Base-by-base conservation (phyloP, 2,888 invertebrate genomes). In the Ditula angustiorana region DNA sequence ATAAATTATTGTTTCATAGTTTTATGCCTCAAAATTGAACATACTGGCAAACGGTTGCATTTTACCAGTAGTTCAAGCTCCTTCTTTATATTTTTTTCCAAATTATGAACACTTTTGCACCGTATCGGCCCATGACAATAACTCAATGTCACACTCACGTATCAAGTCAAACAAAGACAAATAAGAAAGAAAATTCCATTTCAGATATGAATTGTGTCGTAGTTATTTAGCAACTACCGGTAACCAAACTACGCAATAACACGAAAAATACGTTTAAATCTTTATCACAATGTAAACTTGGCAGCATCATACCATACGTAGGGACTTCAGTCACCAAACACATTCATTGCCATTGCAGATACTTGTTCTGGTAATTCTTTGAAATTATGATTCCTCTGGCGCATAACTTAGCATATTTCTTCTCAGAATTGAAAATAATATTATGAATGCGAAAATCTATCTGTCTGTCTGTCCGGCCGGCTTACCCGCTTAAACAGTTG, bases 201-300 rank as follows among this genome's bases (percentile, higher is more conserved):
- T 24, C 16, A 7, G 30, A 49, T 37, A 21, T 26, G 13, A 55
- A 46, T 35, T 28, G 21, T 24, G 28, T 33, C 23, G 35, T 2
- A 16, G 37, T 10, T 26, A 21, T 49, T 37, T 62, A 26, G 35
- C n/a, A 21, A 28, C 56, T 62, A 41, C 41, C 19, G 10, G 21
- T 28, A 13, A 19, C 47, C 28, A 4, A 57, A 44, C 41, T 63
- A 63, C 57, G 63, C 63, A 63, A 63, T 58, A 57, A 30, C 57
- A 52, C 30, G 63, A 26, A 50, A 63, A 44, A 58, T 58, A 58
- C 57, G 57, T 58, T 24, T 10, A 44, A 63, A 26, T 58, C 8
- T 44, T 41, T 63, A 63, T 63, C 63, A 52, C n/a, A 33, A 33
- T 35, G 57, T 21, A 63, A 63, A 63, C 57, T 63, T 35, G 30